Percentiles rank a stretch among this genome's conserved stretches.
These are phyloP conservation scores for Phania funesta DNA, from an alignment of 2,888 invertebrate genomes.

Conservation along the genomic window DNA sequence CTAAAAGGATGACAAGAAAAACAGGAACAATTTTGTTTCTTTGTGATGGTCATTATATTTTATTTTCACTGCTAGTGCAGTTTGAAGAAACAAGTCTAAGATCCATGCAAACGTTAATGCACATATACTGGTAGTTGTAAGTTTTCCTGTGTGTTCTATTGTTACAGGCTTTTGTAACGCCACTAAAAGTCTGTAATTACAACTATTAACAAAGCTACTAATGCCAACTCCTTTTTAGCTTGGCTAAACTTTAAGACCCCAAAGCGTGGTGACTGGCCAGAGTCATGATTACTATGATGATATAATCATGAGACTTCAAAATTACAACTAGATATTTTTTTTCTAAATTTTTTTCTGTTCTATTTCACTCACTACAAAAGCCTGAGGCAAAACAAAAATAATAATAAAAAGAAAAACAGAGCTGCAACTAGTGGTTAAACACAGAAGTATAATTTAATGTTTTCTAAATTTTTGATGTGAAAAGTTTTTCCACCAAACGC, in stretches of 20 bases:
- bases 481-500: slow-evolving; percentile 57
- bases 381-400: too few species aligned
- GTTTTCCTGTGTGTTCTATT: not conserved
- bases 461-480: slow-evolving; percentile 64
- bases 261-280: slow-evolving; percentile 24
- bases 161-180: slow-evolving; percentile 25
- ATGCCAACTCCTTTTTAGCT: too few species aligned
- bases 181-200: slow-evolving; percentile 27
- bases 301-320: slow-evolving; percentile 44
- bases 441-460: slow-evolving; percentile 65
- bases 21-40: slow-evolving; percentile 14
- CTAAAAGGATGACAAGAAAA: not conserved
- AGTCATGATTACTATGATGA: slow-evolving; percentile 53
- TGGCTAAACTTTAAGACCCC: not conserved
- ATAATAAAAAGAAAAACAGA: slow-evolving; percentile 21
- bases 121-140: not conserved
- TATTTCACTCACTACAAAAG: not conserved
- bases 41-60: slow-evolving; percentile 60
- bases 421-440: slow-evolving; percentile 36
- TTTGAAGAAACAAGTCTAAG: slow-evolving; percentile 45
- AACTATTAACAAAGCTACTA: too few species aligned
- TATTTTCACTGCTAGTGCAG: slow-evolving; percentile 42
- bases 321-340: slow-evolving; percentile 29
- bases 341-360: not conserved
- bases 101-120: slow-evolving; percentile 11